These are phyloP conservation scores for Mixornis gularis DNA, from an alignment of 2,113 vertebrate genomes.

Conservation along the genomic window DNA sequence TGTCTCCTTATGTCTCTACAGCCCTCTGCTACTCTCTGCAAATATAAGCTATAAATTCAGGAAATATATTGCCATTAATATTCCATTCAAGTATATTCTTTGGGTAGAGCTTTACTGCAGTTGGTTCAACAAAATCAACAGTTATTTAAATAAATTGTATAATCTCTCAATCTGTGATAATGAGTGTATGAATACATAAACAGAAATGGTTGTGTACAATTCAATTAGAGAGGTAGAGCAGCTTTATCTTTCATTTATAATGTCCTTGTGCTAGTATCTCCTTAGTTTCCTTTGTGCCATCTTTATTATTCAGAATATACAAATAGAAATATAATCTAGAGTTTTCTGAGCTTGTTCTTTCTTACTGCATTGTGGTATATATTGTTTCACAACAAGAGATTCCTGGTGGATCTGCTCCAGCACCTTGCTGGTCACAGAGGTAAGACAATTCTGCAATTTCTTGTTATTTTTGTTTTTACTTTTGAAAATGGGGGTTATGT, in stretches of 20 bases:
- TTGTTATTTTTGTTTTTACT: rapidly evolving
- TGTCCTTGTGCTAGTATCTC: neutral
- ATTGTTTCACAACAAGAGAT: neutral
- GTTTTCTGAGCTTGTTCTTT: neutral
- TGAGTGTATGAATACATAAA: neutral
- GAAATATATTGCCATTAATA: neutral
- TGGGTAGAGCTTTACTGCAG: neutral
- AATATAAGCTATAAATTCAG: neutral
- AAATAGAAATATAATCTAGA: neutral
- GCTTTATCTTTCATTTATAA: neutral
- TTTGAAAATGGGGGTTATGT: neutral
- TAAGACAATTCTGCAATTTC: neutral
- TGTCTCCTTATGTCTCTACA: neutral
- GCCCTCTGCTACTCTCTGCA: neutral
- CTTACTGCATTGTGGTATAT: neutral
- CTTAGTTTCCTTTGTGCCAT: neutral
- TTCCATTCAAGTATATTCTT: neutral
- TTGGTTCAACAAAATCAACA: neutral
- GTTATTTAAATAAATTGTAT: neutral
- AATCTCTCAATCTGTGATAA: constrained; percentile 17
- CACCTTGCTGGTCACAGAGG: neutral
- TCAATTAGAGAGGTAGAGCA: neutral
- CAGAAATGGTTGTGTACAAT: neutral
- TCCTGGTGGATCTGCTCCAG: neutral
- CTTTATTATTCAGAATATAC: neutral